A percentile compares a stretch with the other conserved stretches of the same genome.
Evolutionary conservation across 2,113 vertebrate genomes (phyloP).

Genomic region (Chloroceryle aenea): DNA sequence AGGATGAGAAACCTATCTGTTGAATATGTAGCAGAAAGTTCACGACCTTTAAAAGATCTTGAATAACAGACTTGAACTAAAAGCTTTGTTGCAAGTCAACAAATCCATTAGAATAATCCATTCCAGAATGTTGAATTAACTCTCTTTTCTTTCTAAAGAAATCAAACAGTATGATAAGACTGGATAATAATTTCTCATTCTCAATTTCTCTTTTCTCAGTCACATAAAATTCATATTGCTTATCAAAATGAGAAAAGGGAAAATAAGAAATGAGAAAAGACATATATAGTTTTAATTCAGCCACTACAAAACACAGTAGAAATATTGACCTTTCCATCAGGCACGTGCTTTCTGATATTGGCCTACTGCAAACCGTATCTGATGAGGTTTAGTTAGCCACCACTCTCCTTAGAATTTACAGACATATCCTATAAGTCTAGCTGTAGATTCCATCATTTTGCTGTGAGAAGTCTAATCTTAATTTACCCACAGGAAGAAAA

Average conservation of each 20-base stretch:
- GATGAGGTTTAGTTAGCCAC: neutral
- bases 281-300: neutral
- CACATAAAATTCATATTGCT: neutral
- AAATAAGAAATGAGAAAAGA: neutral
- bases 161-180: neutral
- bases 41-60: neutral
- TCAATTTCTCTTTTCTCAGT: too few relatives aligned
- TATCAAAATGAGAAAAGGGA: neutral
- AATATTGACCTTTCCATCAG: neutral
- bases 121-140: neutral
- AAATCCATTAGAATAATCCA: neutral
- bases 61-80: neutral
- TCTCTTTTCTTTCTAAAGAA: too few relatives aligned
- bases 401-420: neutral
- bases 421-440: neutral
- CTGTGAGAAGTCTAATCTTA: neutral
- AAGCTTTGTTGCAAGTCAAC: slow-evolving; percentile 1
- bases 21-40: slow-evolving; percentile 9
- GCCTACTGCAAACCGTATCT: neutral
- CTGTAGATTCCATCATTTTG: neutral
- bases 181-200: neutral
- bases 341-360: neutral
- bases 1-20: neutral
- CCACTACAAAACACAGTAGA: neutral
- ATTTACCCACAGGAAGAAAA: neutral